Evolutionary conservation across 1,140 invertebrate genomes (phyloP), one percentile per base, ranked within the genome.

Genomic region (Pseudomyrmex concolor): DNA sequence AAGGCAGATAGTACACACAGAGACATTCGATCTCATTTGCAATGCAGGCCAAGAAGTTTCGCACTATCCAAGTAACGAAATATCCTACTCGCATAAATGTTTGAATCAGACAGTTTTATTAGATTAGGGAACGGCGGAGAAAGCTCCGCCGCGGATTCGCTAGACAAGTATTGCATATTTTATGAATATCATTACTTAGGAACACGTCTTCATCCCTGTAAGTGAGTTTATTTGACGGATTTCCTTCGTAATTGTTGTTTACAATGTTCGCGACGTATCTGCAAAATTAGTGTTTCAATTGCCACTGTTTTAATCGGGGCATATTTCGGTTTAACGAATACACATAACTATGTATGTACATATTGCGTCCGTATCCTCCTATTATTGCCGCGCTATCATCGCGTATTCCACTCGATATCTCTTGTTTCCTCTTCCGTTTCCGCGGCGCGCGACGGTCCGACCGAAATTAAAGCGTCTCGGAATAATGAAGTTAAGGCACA

Each of bases 401-500:
- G 22, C 43, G n/a, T 66, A 17, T 63, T 73, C 68, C 59, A 59
- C 43, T 55, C 67, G n/a, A 57, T 80, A 80, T 48, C 19, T 70
- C 72, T 76, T 55, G 10, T 51, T 82, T 51, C 7, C 62, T 8
- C 2, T 45, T 50, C 48, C n/a, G 34, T 34, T 48, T 17, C 70
- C 68, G 13, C 50, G 9, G 12, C 13, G 54, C 59, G 15, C 48
- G 34, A 45, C 50, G 60, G 66, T 73, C 34, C 86, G 63, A 59
- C 63, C 64, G 59, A 89, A 89, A 89, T 89, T 89, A 89, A 89
- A 87, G 76, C 86, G 70, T 22, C 50, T 59, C 54, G 78, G 62
- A 55, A 81, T 85, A 89, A 89, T 87, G 88, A 87, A 87, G 88
- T 89, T 89, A 78, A 83, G 68, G 81, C 84, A 73, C 81, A 72